Evolutionary conservation across 2,888 invertebrate genomes (phyloP).

Genomic region (Dryobotodes eremita): DNA sequence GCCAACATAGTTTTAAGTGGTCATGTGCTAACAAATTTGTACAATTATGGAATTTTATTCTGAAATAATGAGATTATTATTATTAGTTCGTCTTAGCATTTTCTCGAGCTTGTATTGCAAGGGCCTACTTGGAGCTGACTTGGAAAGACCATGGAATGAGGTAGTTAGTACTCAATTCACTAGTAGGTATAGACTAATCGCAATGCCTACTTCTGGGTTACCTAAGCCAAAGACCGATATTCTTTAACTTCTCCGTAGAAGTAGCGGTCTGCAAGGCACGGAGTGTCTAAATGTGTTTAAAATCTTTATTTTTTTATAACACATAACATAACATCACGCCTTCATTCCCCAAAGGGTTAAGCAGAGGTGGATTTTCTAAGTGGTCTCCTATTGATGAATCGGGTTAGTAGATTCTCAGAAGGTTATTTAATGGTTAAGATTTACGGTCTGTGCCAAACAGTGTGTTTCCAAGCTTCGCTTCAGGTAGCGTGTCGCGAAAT

Average conservation of each 20-base stretch:
- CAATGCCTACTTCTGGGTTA: neutral
- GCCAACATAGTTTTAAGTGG: too few relatives aligned
- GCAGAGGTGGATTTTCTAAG: neutral
- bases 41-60: too few relatives aligned
- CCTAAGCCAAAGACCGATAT: neutral
- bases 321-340: neutral
- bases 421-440: neutral
- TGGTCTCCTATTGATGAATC: neutral
- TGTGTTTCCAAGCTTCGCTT: neutral
- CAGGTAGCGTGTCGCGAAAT: conserved; percentile 29
- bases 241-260: too few relatives aligned
- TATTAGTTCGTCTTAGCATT: neutral
- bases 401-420: neutral
- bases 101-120: neutral
- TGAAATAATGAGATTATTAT: too few relatives aligned
- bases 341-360: neutral
- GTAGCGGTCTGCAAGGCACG: neutral
- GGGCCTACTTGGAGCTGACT: neutral
- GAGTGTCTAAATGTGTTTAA: neutral
- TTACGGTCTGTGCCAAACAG: neutral
- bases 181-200: neutral
- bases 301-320: neutral
- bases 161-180: neutral
- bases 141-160: neutral
- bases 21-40: too few relatives aligned